These are phyloP conservation scores for Epinephelus fuscoguttatus DNA, from an alignment of 2,113 vertebrate species.

Conservation along the genomic window DNA sequence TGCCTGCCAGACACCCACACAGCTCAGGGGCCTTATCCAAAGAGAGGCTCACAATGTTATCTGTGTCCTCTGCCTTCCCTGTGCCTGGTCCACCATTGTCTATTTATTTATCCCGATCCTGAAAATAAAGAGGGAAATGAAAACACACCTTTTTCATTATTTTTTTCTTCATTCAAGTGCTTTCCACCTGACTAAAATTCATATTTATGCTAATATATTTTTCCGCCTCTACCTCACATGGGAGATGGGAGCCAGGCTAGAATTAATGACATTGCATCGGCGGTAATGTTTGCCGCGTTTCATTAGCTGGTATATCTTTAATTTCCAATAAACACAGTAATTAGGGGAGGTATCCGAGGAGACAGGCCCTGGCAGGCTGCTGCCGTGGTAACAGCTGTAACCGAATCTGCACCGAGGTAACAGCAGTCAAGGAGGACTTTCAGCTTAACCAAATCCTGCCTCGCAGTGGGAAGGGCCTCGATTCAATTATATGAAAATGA, in stretches of 20 bases:
- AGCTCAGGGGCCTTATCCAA: constrained; percentile 45
- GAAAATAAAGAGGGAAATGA: constrained; percentile 81
- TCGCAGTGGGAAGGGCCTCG: constrained; percentile 78
- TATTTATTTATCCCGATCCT: constrained; percentile 77
- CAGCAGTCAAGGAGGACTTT: constrained; percentile 81
- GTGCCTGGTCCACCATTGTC: constrained; percentile 59
- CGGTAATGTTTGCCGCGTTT: constrained; percentile 86
- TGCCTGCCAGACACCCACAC: constrained; percentile 42
- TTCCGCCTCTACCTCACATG: constrained; percentile 75
- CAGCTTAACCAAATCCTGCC: constrained; percentile 85
- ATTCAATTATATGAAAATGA: constrained; percentile 88
- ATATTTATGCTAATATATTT: constrained; percentile 87
- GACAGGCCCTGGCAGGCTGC: constrained; percentile 81
- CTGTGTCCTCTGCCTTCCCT: constrained; percentile 43
- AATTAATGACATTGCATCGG: constrained; percentile 86
- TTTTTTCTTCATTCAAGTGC: constrained; percentile 82
- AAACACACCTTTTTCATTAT: constrained; percentile 84
- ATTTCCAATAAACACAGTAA: constrained; percentile 90
- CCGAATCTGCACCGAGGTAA: constrained; percentile 82
- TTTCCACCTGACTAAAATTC: constrained; percentile 86
- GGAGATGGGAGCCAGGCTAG: constrained; percentile 81
- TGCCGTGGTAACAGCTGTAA: constrained; percentile 85
- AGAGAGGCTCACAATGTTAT: constrained; percentile 51
- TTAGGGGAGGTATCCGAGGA: constrained; percentile 85
- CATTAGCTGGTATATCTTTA: constrained; percentile 89